Conservation (phyloP, 2,113 vertebrate species). For the Noturus placidus region DNA sequence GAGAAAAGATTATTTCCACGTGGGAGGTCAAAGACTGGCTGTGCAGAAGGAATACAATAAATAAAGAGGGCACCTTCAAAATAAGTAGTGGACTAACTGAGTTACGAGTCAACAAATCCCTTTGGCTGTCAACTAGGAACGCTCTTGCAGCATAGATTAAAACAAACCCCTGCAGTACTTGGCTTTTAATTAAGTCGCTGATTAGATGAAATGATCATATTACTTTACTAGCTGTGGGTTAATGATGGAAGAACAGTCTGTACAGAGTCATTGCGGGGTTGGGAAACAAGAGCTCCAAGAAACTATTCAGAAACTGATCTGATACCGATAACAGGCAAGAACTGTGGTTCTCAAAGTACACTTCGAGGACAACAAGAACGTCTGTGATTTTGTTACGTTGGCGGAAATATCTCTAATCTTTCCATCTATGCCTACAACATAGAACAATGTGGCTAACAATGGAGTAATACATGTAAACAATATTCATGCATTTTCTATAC, state of each 20-base stretch:
- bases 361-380: background rate
- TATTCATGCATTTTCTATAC: no score
- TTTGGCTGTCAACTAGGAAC: background rate
- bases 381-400: background rate
- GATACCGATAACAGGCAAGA: background rate
- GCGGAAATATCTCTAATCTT: background rate
- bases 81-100: background rate
- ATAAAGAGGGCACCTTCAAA: conserved; percentile 33
- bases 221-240: background rate
- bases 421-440: background rate
- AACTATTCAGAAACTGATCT: background rate
- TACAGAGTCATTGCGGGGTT: background rate
- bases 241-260: background rate
- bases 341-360: background rate
- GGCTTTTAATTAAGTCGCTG: conserved; percentile 13
- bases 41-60: background rate
- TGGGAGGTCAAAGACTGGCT: conserved; percentile 18
- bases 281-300: background rate
- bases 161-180: background rate
- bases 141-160: background rate
- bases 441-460: background rate
- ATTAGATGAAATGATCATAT: conserved; percentile 15
- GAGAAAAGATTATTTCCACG: conserved; percentile 3
- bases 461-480: background rate
- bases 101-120: conserved; percentile 14